Conservation (phyloP, 2,113 vertebrate species). For the Dasyornis broadbenti region DNA sequence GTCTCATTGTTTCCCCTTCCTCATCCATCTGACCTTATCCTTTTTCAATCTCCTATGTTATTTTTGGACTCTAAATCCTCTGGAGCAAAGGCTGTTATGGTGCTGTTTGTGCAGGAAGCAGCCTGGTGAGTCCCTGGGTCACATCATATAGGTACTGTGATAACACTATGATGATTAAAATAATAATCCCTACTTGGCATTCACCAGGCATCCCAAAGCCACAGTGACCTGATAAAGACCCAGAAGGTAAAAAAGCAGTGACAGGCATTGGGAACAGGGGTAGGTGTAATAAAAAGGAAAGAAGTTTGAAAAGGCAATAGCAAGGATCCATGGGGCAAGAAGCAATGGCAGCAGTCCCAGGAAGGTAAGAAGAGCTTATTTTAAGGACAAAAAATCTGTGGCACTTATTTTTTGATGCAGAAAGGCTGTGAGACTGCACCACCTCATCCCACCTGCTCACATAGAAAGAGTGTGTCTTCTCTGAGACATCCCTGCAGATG, state of each 20-base stretch:
- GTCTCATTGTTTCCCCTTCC: not conserved
- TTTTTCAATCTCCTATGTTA: slow-evolving; percentile 5
- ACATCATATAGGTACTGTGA: not conserved
- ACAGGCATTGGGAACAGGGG: not conserved
- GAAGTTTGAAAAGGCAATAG: not conserved
- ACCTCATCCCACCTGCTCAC: not conserved
- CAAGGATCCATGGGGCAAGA: not conserved
- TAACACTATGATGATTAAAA: not conserved
- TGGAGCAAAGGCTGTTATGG: not conserved
- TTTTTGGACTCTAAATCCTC: slow-evolving; percentile 38
- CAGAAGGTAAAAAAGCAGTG: not conserved
- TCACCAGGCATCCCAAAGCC: not conserved
- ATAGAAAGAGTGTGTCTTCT: not conserved
- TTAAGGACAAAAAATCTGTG: not conserved
- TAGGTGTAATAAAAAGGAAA: not conserved
- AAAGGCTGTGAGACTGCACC: not conserved
- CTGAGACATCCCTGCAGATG: not conserved
- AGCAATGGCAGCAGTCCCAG: not conserved
- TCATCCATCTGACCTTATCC: slow-evolving; percentile 12
- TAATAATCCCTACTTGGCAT: not conserved
- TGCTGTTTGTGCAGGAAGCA: not conserved
- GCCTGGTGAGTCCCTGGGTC: not conserved
- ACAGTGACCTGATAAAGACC: not conserved
- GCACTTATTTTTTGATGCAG: not conserved
- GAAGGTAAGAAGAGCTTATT: not conserved